Base-by-base conservation (phyloP, 2,888 invertebrate species). In the Cactoblastis cactorum region DNA sequence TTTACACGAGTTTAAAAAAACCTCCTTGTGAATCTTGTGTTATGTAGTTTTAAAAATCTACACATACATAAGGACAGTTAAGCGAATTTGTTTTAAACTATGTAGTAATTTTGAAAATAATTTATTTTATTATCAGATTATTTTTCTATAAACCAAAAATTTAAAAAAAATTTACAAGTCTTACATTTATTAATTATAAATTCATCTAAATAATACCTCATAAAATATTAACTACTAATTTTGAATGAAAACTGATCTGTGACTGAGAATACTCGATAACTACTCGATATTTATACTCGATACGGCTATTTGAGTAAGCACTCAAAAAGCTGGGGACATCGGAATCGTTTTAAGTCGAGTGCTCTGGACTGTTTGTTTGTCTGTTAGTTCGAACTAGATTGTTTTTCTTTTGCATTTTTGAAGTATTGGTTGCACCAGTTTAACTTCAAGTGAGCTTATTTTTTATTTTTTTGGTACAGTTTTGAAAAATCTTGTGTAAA, bases 261-360 rank as follows among this genome's bases (percentile, higher is more conserved):
- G 12, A 1, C 32, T n/a, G 22, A n/a, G n/a, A n/a, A 6, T 6
- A 22, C 22, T 22, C 22, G 22, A 22, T 39, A n/a, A 19, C 41
- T 41, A 41, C 41, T 41, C 41, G 22, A 41, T 41, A 15, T 12
- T 14, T 28, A 51, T 34, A 33, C 41, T n/a, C n/a, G n/a, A n/a
- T n/a, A n/a, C 22, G 9, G n/a, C 34, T 52, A 53, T 55, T 51
- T 49, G 46, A 52, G 53, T 51, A 52, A 53, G n/a, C 32, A 41
- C 33, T 58, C 28, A 43, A 63, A 62, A 57, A 57, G 66, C 64
- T n/a, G 33, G 50, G 64, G 69, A 87, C 86, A 85, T 76, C 68
- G 74, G 75, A 86, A 83, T 78, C 77, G 81, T 87, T 87, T 87
- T 86, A 86, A 77, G 68, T 70, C 65, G 62, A 81, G 82, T 66